Percentiles rank a stretch among this genome's conserved stretches.
These are phyloP conservation scores for Pocillopora verrucosa DNA, from an alignment of 64 coral and sea anemone species.

Conservation along the genomic window DNA sequence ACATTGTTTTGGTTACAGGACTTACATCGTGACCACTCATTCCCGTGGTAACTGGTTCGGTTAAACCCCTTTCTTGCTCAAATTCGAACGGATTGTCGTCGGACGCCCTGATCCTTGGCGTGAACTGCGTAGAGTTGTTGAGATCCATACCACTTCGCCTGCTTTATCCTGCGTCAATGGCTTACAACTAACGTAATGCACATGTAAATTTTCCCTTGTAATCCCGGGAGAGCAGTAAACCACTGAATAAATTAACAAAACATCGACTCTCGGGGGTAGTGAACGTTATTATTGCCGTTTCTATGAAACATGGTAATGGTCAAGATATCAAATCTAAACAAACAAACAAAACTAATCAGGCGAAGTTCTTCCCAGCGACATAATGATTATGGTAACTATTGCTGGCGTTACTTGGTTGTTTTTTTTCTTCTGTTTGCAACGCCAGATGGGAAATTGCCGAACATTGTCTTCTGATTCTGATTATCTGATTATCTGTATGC, in stretches of 20 bases:
- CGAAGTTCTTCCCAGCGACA: too few relatives aligned
- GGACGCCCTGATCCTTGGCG: conserved; percentile 2
- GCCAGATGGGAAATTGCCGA: too few relatives aligned
- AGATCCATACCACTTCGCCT: not conserved
- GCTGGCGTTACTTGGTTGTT: too few relatives aligned
- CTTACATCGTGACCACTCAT: conserved; percentile 35
- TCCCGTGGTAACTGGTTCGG: not conserved
- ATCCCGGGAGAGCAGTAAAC: not conserved
- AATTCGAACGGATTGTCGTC: conserved; percentile 7
- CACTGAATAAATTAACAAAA: conserved; percentile 16
- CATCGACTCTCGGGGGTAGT: conserved; percentile 14
- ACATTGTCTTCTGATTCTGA: too few relatives aligned
- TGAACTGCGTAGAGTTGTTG: not conserved
- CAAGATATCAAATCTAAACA: too few relatives aligned
- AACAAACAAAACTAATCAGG: too few relatives aligned
- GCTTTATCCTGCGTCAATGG: not conserved
- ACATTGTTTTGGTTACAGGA: conserved; percentile 7
- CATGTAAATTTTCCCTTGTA: conserved; percentile 27
- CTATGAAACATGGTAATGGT: too few relatives aligned
- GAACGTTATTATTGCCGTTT: not conserved
- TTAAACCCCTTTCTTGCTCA: not conserved
- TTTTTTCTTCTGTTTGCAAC: too few relatives aligned
- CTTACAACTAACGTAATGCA: not conserved
- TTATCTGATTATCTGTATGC: too few relatives aligned
- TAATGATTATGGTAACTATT: too few relatives aligned